Base-by-base conservation (phyloP, 2,113 vertebrate genomes). In the Malurus elegans region DNA sequence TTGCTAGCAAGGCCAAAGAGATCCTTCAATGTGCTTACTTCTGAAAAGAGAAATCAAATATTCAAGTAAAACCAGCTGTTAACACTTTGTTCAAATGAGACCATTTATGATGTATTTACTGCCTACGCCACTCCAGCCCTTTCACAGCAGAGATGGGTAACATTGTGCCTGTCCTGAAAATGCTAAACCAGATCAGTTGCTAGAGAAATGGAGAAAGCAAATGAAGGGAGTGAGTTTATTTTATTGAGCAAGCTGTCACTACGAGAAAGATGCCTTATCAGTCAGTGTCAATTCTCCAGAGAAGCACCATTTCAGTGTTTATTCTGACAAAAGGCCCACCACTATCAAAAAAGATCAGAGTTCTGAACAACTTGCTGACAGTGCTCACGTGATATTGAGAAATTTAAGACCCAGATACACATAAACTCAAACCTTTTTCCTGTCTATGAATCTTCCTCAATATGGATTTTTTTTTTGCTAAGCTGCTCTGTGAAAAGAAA, bases 11-110 rank as follows among this genome's bases (percentile, higher is more conserved):
- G 99, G 92, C 98, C 98, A 71, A 99, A 99, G 82, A 99, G 99
- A 97, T 99, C 99, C 98, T 99, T 99, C 95, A 99, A 83, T 2
- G 99, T 99, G 98, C 99, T 99, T 65, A 99, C 99, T 98, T 99
- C 99, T 99, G 98, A 98, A 96, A 96, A 97, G 34, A 97, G 96
- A 97, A 91, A 92, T 56, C 26, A 79, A 90, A 96, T 32, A 91
- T 47, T 93, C 44, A 12, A 93, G 48, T 95, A 48, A 86, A 85
- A 82, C 3, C 73, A 65, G 58, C 51, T 91, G 58, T 45, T 65
- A 92, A 76, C 15, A 48, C 18, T 81, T 50, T 15, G 38, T 50
- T 91, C 71, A 79, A 62, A 29, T 45, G 42, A 91, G 54, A 85
- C 29, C 32, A 70, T 53, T 85, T 53, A 72, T 6, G 28, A 54